Percentiles rank a stretch among this genome's conserved stretches.
phyloP scores from a whole-genome alignment of 2,113 vertebrate species.

The Varanus salvator region DNA sequence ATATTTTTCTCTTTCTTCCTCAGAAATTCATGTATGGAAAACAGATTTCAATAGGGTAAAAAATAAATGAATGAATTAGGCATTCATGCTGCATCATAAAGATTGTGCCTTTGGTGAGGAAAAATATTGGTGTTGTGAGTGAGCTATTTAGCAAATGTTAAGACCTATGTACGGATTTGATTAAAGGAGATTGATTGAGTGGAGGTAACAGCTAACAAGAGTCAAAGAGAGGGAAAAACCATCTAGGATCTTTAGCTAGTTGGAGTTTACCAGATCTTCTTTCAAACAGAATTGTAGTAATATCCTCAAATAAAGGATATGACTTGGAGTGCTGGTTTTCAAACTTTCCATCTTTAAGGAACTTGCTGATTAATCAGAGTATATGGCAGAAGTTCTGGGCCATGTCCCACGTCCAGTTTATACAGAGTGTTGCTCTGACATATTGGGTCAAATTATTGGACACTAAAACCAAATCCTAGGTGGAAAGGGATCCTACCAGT shows the following conservation, averaged over 20 bases:
- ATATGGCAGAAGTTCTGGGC: not conserved
- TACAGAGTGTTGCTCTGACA: not conserved
- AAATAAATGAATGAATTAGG: constrained; percentile 65
- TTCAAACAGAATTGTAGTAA: no score
- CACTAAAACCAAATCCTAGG: no score
- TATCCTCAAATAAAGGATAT: not conserved
- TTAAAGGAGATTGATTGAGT: constrained; percentile 55
- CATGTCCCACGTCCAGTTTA: not conserved
- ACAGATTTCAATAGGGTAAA: not conserved
- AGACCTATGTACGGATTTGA: constrained; percentile 38
- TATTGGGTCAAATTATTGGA: no score
- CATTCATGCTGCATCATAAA: constrained; percentile 62
- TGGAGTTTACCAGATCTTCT: not conserved
- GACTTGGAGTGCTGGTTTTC: not conserved
- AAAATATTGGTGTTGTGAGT: constrained; percentile 29
- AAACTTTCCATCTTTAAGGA: not conserved
- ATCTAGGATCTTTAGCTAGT: not conserved
- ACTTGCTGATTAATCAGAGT: not conserved
- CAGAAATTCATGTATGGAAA: not conserved
- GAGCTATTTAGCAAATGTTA: constrained; percentile 37
- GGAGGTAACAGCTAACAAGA: constrained; percentile 5
- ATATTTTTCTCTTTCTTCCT: not conserved
- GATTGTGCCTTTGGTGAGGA: constrained; percentile 52
- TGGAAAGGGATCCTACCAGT: no score
- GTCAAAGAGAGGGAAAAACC: not conserved